A percentile compares a stretch with the other conserved stretches of the same genome.
phyloP scores from a whole-genome alignment of 2,797 vertebrate species.

The Girardinus metallicus region DNA sequence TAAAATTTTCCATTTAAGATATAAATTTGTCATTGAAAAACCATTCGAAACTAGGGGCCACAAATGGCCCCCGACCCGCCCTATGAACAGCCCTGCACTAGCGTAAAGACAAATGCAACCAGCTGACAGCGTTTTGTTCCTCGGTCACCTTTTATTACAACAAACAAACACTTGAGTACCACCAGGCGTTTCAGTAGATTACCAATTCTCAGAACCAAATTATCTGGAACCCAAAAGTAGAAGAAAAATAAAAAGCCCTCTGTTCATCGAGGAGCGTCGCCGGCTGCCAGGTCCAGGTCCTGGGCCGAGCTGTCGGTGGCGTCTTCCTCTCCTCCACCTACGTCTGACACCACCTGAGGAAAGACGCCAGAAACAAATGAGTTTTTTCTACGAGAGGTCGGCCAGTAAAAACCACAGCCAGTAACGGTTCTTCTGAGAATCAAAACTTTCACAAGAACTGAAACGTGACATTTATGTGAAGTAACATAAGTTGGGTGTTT shows the following conservation, averaged over 20 bases:
- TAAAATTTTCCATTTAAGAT: too few relatives aligned
- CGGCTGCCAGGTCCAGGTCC: constrained; percentile 34
- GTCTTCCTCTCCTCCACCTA: constrained; percentile 60
- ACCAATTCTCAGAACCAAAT: background rate
- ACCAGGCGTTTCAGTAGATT: background rate
- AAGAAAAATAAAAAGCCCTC: background rate
- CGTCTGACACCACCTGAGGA: constrained; percentile 69
- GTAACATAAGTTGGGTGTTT: background rate
- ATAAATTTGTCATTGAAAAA: too few relatives aligned
- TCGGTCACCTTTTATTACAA: background rate
- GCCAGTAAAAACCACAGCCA: background rate
- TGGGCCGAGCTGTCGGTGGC: constrained; percentile 45
- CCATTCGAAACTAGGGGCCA: too few relatives aligned
- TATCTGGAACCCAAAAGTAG: background rate
- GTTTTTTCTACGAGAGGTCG: background rate
- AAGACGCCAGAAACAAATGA: background rate
- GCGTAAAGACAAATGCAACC: background rate
- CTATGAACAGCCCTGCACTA: background rate
- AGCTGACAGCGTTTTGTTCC: background rate
- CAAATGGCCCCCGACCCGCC: too few relatives aligned
- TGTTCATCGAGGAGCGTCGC: constrained; percentile 68
- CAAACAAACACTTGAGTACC: background rate
- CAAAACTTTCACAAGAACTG: background rate
- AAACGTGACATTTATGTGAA: background rate
- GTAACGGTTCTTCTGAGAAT: background rate